These are phyloP conservation scores for Hippocampus kuda DNA, from an alignment of 2,797 vertebrate genomes.

Conservation along the genomic window DNA sequence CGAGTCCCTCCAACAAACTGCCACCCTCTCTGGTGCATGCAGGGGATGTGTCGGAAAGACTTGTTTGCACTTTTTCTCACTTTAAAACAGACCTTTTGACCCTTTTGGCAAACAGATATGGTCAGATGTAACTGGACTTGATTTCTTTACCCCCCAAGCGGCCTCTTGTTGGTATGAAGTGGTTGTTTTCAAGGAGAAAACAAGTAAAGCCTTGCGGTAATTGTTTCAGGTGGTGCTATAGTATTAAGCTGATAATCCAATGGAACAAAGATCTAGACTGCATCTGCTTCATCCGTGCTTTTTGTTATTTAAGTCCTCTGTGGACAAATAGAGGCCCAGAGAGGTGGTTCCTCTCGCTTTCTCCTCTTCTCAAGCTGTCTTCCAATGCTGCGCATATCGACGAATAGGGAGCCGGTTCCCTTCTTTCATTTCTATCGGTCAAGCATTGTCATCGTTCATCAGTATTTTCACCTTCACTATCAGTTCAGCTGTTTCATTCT, in stretches of 20 bases:
- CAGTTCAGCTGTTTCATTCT: conserved; percentile 6
- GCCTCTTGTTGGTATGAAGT: conserved; percentile 33
- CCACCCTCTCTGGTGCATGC: conserved; percentile 54
- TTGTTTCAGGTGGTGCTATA: conserved; percentile 59
- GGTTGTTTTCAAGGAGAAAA: conserved; percentile 31
- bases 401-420: conserved; percentile 12
- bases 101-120: conserved; percentile 22
- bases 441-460: not conserved
- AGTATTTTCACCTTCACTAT: not conserved
- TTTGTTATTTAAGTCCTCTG: conserved; percentile 31
- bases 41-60: conserved; percentile 47
- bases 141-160: conserved; percentile 18
- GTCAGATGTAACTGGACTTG: conserved; percentile 42
- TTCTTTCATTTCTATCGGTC: not conserved
- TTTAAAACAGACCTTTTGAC: conserved; percentile 29
- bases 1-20: conserved; percentile 49
- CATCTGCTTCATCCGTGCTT: conserved; percentile 37
- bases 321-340: conserved; percentile 24
- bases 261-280: conserved; percentile 50
- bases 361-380: conserved; percentile 29
- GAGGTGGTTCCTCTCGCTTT: not conserved
- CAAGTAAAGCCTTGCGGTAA: conserved; percentile 34
- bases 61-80: conserved; percentile 48
- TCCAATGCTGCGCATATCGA: conserved; percentile 20
- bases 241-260: conserved; percentile 47